Base-by-base conservation (phyloP, 2,888 invertebrate genomes). In the Hyalella azteca region DNA sequence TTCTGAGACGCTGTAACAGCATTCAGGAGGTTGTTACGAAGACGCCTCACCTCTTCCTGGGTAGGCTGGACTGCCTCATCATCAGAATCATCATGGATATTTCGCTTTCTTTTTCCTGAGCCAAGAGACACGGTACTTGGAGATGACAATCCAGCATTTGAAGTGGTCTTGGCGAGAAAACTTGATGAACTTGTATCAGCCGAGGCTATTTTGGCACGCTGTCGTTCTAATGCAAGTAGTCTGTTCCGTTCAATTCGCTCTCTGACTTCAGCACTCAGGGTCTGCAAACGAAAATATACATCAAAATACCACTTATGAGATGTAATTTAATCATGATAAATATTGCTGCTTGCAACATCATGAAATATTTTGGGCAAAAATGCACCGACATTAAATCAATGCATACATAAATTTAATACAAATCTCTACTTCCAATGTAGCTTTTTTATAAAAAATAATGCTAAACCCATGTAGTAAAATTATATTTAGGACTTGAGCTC, bases 171-270 rank as follows among this genome's bases (percentile, higher is more conserved):
- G n/a, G 36, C 11, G 36, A 19, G n/a, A 32, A 66, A n/a, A 29
- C 45, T 45, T 3, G 73, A 19, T 41, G n/a, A n/a, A n/a, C 45
- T 75, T 7, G 22, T 2, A 11, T 7, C 19, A 19, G 26, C 26
- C n/a, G 75, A 40, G 13, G 75, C 45, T 0, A 81, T 15, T 26
- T 73, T 48, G 9, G 81, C 79, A 5, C 39, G 48, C 4, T 79
- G 77, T 40, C 59, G 66, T 54, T 81, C 79, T 15, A 50, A 50
- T 15, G 81, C 81, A n/a, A 81, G 40, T 36, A 40, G 60, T 39
- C 40, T 79, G 45, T 79, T 81, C 32, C 73, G 39, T 32, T 81
- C 81, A 5, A 81, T 36, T 22, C 81, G 66, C 79, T 79, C 81
- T 41, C 54, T 73, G 77, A 77, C 77, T n/a, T 81, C 81, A 50